Base-by-base conservation (phyloP, 2,113 vertebrate species). In the Psittacula cyanocephala region DNA sequence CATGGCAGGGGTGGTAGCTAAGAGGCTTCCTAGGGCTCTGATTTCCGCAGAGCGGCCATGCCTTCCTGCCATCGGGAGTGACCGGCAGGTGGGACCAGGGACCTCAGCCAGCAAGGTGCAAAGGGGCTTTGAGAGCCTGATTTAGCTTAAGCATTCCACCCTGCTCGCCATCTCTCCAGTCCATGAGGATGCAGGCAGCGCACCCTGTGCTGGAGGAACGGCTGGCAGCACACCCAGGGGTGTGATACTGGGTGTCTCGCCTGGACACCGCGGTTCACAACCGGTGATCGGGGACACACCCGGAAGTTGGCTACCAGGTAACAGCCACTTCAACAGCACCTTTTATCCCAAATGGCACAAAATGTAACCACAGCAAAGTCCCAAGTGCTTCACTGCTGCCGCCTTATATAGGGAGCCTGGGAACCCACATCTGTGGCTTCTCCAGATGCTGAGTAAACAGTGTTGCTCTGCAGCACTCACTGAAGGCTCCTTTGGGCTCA, bases 371-470 rank as follows among this genome's bases (percentile, higher is more conserved):
- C 37, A 39, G 33, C 8, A 29, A 59, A 57, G 9, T 43, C 13
- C 33, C 37, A 27, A 44, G 49, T 18, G 27, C 18, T 88, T 65
- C 76, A 24, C 15, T 62, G 76, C 17, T 81, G 17, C 68, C 0
- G 0, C 41, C 20, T 76, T 0, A 0, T n/a, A 15, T 4, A 18
- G 7, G 18, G 13, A 24, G 7, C 15, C 15, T 52, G 12, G 6
- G 4, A 19, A 44, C 6, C 28, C 53, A 37, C 46, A 18, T 25
- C 9, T n/a, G 22, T 43, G 46, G 25, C 17, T 93, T 84, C 68
- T 90, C 33, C 37, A 57, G 53, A 53, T 37, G 24, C 70, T 64
- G 18, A 65, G 28, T 50, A 49, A 70, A 75, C 15, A 60, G 31
- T 12, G 13, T 6, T 75, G 46, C 49, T 60, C 78, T 68, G 47